Evolutionary conservation across 2,797 vertebrate genomes (phyloP).

Genomic region (Enteromius trimaculatus): DNA sequence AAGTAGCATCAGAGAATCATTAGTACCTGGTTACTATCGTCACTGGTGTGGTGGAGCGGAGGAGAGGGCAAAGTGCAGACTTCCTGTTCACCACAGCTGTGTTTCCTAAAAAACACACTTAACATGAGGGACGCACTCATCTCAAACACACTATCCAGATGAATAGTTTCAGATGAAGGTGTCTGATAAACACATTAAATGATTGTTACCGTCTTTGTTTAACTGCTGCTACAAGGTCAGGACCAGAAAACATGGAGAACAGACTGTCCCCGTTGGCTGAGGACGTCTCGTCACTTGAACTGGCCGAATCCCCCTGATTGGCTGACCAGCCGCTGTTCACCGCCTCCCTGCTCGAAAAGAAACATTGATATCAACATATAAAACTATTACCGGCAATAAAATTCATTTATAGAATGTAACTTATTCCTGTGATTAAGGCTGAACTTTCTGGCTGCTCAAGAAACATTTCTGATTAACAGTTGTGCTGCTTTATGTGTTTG

Average conservation of each 20-base stretch:
- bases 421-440: background rate
- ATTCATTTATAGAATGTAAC: background rate
- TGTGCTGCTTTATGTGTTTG: background rate
- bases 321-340: constrained; percentile 92
- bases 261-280: constrained; percentile 97
- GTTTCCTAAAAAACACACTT: constrained; percentile 83
- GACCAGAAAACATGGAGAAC: constrained; percentile 99
- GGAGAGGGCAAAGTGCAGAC: constrained; percentile 90
- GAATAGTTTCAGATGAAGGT: background rate
- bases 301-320: constrained; percentile 96
- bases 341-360: constrained; percentile 77
- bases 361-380: background rate
- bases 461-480: background rate
- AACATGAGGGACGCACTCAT: constrained; percentile 33
- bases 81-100: constrained; percentile 96
- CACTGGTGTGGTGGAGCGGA: constrained; percentile 86
- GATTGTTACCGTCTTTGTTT: constrained; percentile 90
- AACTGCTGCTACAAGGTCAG: constrained; percentile 96
- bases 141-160: background rate
- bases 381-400: background rate
- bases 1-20: background rate
- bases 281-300: constrained; percentile 97
- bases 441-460: background rate
- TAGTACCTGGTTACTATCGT: constrained; percentile 89
- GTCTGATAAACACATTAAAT: background rate